Conservation (phyloP, 2,888 invertebrate genomes). For the Ecliptopera silaceata region DNA sequence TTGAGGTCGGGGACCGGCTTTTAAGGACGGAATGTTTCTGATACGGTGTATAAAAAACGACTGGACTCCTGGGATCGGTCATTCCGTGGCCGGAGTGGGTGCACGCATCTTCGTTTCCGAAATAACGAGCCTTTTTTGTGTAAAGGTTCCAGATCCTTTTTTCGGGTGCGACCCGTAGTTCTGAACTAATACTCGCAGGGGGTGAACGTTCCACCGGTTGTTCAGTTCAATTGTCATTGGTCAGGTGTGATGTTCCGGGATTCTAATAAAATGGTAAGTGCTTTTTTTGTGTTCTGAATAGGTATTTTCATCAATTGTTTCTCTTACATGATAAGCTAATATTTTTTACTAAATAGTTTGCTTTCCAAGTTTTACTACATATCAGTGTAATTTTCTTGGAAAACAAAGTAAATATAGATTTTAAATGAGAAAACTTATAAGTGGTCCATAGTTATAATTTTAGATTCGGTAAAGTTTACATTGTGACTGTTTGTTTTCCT, state of each 20-base stretch:
- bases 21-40: conserved; percentile 78
- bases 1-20: conserved; percentile 76
- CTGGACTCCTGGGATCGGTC: conserved; percentile 73
- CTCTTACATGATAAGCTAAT: no score
- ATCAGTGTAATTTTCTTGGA: no score
- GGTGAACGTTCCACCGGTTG: conserved; percentile 50
- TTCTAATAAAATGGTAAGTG: conserved; percentile 58
- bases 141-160: conserved; percentile 48
- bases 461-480: no score
- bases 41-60: conserved; percentile 81
- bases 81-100: conserved; percentile 73
- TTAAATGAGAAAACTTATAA: no score
- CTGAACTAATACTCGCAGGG: conserved; percentile 45
- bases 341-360: no score
- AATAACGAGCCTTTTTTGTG: conserved; percentile 58
- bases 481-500: no score
- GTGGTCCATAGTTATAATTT: no score
- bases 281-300: conserved; percentile 3
- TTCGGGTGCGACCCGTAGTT: conserved; percentile 50
- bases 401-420: no score
- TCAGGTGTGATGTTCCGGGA: conserved; percentile 62
- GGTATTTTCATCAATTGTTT: conserved; percentile 22
- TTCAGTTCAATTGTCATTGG: conserved; percentile 40
- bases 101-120: conserved; percentile 70
- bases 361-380: no score